phyloP scores from a whole-genome alignment of 2,113 vertebrate species.

The Sphyrna mokarran region DNA sequence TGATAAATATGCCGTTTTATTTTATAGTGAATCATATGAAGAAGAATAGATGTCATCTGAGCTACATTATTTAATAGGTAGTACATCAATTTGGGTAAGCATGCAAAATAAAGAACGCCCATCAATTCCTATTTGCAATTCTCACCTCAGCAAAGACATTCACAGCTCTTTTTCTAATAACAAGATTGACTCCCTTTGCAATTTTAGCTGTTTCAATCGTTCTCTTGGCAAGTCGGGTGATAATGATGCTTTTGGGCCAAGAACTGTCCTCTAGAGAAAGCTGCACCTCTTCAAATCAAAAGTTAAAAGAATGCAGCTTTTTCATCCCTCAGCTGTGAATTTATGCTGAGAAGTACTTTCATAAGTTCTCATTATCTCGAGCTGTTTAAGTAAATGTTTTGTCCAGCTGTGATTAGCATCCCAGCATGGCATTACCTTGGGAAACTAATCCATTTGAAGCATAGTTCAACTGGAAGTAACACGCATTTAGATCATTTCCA shows the following conservation, averaged over 20 bases:
- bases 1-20: background rate
- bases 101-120: background rate
- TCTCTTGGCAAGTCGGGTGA: background rate
- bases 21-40: background rate
- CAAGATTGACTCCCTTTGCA: background rate
- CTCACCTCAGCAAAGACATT: background rate
- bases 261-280: background rate
- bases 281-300: background rate
- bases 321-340: background rate
- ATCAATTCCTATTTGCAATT: background rate
- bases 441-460: background rate
- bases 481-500: background rate
- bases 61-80: background rate
- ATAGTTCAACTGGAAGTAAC: background rate
- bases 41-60: background rate
- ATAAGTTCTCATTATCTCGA: background rate
- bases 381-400: background rate
- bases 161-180: background rate
- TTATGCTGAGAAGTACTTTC: background rate
- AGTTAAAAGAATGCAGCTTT: background rate
- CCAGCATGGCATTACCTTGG: background rate
- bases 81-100: background rate
- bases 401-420: background rate
- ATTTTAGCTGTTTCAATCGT: background rate
- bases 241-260: background rate